Base-by-base conservation (phyloP, 2,113 vertebrate species). In the Donacobius atricapilla region DNA sequence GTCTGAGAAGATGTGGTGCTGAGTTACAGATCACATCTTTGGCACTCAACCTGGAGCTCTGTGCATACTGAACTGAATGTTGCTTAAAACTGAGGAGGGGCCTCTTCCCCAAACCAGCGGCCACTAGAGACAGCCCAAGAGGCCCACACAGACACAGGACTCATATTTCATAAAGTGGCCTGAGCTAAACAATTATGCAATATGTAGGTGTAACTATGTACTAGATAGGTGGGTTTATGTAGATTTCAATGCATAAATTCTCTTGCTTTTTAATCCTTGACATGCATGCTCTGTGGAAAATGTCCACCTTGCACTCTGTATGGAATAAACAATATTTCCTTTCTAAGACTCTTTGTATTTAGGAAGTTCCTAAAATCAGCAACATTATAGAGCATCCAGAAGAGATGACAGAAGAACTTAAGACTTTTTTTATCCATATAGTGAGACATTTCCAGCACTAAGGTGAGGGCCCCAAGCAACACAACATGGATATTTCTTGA, bases 221-320 rank as follows among this genome's bases (percentile, higher is more conserved):
- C 16, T 12, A 25, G 20, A n/a, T 5, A 39, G 33, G 11, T 33
- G 11, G 11, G 30, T 64, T 73, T 45, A 51, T 23, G 7, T 39
- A 51, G 27, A 69, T 69, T 51, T 60, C 45, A 69, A 33, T 45
- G 18, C n/a, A 28, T 23, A n/a, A 51, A 51, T 39, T 58, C 23
- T 66, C 23, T 37, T 50, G 11, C 28, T 33, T 58, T 60, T 39
- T 39, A 33, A 11, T 51, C 33, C 53, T 51, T 66, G 23, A 20
- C 15, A 6, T 33, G 44, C 0, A 0, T 33, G 22, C 16, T 60
- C n/a, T 45, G 7, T 65, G 33, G 15, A 81, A 81, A 81, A n/a
- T 35, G 25, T 21, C 23, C 44, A 39, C 15, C 33, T 51, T 24
- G 19, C 11, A 39, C 37, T 50, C 60, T 58, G 37, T 18, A 51